Conservation (phyloP, 1,140 invertebrate species). For the Lucilia sericata region DNA sequence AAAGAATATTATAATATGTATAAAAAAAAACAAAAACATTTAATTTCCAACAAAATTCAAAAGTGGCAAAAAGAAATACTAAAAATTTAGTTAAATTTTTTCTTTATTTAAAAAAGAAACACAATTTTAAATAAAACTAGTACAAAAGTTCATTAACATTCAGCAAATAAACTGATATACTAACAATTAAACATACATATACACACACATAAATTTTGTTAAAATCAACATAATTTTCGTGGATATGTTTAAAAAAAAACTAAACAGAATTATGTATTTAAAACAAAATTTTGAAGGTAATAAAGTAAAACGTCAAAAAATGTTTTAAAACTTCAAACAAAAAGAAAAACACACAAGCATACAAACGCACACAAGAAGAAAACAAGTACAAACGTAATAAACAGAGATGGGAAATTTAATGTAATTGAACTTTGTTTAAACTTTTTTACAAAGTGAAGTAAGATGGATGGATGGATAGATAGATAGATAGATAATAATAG, state of each 20-base stretch:
- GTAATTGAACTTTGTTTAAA: too few species aligned
- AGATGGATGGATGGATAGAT: too few species aligned
- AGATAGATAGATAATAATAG: too few species aligned
- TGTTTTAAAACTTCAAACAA: background rate
- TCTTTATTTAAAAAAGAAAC: background rate
- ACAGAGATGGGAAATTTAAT: too few species aligned
- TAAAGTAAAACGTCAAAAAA: conserved; percentile 1
- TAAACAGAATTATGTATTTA: background rate
- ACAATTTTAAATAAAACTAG: background rate
- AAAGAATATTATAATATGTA: background rate
- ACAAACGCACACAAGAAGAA: too few species aligned
- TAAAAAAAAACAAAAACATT: background rate
- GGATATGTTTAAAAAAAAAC: background rate
- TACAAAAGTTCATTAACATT: conserved; percentile 25
- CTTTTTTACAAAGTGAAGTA: too few species aligned
- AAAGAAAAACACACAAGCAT: background rate
- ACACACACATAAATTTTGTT: background rate
- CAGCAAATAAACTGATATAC: background rate
- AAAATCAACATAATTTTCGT: background rate
- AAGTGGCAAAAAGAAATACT: background rate
- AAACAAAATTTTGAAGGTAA: conserved; percentile 15
- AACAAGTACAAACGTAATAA: too few species aligned
- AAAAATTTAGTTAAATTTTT: background rate
- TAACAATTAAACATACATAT: background rate
- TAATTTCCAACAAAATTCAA: background rate